Evolutionary conservation across 2,888 invertebrate genomes (phyloP).

Genomic region (Ennomos fuscantarius): DNA sequence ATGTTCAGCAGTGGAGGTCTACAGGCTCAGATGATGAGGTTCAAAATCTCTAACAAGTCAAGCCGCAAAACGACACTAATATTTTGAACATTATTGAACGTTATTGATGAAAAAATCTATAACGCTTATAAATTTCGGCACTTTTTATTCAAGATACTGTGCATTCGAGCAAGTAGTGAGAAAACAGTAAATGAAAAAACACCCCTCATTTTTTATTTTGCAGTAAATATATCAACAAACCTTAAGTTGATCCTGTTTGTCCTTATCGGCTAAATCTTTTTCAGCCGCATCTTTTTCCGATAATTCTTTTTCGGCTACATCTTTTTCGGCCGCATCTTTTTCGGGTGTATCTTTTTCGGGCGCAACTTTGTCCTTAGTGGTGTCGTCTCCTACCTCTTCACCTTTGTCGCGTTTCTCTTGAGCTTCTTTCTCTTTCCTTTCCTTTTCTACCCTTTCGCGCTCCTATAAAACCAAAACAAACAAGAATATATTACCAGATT

Average conservation of each 20-base stretch:
- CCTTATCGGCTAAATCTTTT: conserved; percentile 11
- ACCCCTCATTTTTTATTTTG: too few species aligned
- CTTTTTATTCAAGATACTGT: too few species aligned
- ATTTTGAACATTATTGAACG: too few species aligned
- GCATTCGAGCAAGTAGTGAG: too few species aligned
- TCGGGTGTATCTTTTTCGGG: conserved; percentile 7
- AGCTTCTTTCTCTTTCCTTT: conserved; percentile 53
- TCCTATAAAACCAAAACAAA: conserved; percentile 47
- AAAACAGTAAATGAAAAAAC: too few species aligned
- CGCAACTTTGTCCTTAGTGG: conserved; percentile 23
- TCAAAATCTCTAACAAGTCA: too few species aligned
- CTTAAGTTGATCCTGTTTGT: conserved; percentile 37
- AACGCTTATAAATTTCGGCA: too few species aligned
- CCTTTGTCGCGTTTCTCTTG: conserved; percentile 49
- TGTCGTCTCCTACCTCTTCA: conserved; percentile 45
- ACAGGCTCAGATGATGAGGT: too few species aligned
- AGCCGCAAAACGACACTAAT: too few species aligned
- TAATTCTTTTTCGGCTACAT: conserved; percentile 28
- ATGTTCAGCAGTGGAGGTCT: too few species aligned
- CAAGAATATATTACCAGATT: too few species aligned
- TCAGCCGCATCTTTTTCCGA: conserved; percentile 9
- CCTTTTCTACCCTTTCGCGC: conserved; percentile 57
- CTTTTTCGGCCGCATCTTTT: conserved; percentile 7
- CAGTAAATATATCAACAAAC: conserved; percentile 7
- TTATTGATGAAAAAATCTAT: too few species aligned